phyloP scores from a whole-genome alignment of 2,113 vertebrate species.

The Myrmophylax atrothorax region DNA sequence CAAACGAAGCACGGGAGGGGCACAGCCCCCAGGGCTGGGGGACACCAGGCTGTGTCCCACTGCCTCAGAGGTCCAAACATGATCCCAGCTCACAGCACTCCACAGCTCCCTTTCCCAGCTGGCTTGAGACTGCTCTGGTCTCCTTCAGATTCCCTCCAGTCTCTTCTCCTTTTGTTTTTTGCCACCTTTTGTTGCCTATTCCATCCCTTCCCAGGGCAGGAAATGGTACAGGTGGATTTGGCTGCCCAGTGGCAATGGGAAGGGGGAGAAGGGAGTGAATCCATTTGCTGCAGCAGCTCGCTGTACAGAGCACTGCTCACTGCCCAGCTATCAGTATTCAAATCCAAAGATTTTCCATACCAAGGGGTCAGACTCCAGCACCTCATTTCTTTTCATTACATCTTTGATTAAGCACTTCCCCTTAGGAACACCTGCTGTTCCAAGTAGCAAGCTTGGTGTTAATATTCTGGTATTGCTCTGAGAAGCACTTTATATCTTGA shows the following conservation, averaged over 20 bases:
- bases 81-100: fast-evolving
- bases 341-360: neutral
- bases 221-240: neutral
- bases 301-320: neutral
- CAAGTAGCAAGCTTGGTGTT: neutral
- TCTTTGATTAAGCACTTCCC: slow-evolving; percentile 12
- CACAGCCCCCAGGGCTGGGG: neutral
- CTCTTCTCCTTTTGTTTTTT: neutral
- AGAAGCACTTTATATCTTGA: neutral
- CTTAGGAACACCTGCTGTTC: neutral
- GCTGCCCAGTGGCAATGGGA: neutral
- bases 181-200: neutral
- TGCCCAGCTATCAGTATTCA: neutral
- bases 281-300: fast-evolving
- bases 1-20: neutral
- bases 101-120: neutral
- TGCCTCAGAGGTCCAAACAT: fast-evolving
- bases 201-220: neutral
- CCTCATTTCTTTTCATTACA: neutral
- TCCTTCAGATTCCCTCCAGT: neutral
- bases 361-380: neutral
- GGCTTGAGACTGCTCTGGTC: neutral
- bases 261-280: neutral
- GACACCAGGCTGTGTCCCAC: neutral
- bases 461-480: neutral